phyloP scores from a whole-genome alignment of 2,113 vertebrate species.

The Theropithecus gelada region DNA sequence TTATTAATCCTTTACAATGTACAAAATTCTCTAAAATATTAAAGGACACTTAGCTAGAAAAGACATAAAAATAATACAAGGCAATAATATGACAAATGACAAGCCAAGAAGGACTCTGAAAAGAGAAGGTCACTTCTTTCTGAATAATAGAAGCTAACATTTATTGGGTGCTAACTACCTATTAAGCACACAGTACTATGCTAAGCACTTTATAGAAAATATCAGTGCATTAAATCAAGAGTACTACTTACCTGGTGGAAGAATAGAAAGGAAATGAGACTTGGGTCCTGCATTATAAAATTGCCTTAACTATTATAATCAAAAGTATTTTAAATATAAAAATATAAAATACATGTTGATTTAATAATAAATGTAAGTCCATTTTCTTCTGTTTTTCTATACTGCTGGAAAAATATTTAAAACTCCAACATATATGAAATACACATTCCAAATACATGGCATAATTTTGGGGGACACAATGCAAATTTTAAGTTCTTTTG shows the following conservation, averaged over 20 bases:
- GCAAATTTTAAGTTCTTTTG: not conserved
- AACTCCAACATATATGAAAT: not conserved
- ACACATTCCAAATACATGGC: not conserved
- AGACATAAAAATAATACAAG: slow-evolving; percentile 23
- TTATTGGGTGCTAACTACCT: not conserved
- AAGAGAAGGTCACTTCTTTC: not conserved
- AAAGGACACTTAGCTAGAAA: not conserved
- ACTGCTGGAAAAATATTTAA: slow-evolving; percentile 11
- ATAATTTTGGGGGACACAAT: not conserved
- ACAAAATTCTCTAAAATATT: slow-evolving; percentile 55
- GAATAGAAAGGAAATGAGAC: slow-evolving; percentile 9
- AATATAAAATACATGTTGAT: slow-evolving; percentile 16
- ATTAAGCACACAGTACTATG: not conserved
- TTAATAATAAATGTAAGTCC: not conserved
- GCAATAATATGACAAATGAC: not conserved
- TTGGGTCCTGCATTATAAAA: not conserved
- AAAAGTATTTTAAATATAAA: not conserved
- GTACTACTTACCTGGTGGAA: not conserved
- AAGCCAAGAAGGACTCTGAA: not conserved
- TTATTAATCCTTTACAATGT: slow-evolving; percentile 38
- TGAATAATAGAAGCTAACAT: not conserved
- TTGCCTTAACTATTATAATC: not conserved
- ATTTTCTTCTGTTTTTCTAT: not conserved
- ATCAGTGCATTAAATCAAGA: not conserved
- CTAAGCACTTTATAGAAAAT: slow-evolving; percentile 21